These are phyloP conservation scores for Alfaro cultratus DNA, from an alignment of 2,797 vertebrate species.

Conservation along the genomic window DNA sequence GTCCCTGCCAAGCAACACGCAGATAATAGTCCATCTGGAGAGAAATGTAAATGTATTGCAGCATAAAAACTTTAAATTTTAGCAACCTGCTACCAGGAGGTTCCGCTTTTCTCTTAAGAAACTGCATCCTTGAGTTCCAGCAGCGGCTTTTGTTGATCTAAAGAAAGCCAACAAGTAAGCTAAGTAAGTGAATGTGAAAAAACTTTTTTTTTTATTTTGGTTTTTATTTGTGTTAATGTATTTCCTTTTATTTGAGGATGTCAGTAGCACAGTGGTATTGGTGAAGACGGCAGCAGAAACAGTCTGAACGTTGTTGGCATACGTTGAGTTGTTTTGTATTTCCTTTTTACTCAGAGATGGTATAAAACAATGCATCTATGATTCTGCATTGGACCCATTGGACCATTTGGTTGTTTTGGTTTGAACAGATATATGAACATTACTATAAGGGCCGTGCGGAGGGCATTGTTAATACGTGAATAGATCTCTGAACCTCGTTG, in stretches of 20 bases:
- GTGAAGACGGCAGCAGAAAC: constrained; percentile 40
- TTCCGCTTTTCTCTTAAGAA: constrained; percentile 61
- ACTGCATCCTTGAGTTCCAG: constrained; percentile 57
- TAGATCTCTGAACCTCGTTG: constrained; percentile 68
- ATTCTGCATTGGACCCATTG: constrained; percentile 63
- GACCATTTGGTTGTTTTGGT: constrained; percentile 74
- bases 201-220: constrained; percentile 69
- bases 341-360: constrained; percentile 72
- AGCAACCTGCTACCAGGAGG: constrained; percentile 53
- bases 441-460: constrained; percentile 45
- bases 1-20: constrained; percentile 61
- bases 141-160: constrained; percentile 68
- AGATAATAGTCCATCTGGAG: constrained; percentile 45
- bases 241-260: constrained; percentile 65
- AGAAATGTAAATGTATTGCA: constrained; percentile 54
- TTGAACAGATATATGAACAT: constrained; percentile 75
- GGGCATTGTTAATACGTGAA: constrained; percentile 53
- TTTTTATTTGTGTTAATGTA: constrained; percentile 69
- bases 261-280: constrained; percentile 64
- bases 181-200: constrained; percentile 84
- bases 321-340: constrained; percentile 56
- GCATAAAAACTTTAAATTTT: constrained; percentile 54
- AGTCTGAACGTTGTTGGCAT: constrained; percentile 43
- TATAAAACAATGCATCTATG: constrained; percentile 57
- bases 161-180: constrained; percentile 80